A percentile compares a stretch with the other conserved stretches of the same genome.
Evolutionary conservation across 2,797 vertebrate species (phyloP).

Genomic region (Pangasius larnaudii): DNA sequence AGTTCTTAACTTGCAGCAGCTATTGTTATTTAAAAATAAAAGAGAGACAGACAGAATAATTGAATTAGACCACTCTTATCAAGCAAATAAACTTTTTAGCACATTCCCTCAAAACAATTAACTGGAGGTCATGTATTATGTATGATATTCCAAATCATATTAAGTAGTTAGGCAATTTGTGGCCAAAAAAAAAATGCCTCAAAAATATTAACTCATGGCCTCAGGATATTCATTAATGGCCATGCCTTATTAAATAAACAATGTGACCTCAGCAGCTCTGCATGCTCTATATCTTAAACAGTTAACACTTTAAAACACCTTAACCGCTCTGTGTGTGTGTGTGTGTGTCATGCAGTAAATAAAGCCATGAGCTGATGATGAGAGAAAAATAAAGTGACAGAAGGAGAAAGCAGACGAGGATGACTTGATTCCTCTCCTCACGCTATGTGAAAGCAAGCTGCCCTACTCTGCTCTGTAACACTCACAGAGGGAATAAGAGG

Average conservation of each 20-base stretch:
- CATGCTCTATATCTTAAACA: background rate
- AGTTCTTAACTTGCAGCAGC: background rate
- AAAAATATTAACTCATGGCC: background rate
- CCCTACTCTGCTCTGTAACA: constrained; percentile 22
- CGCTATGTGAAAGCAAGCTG: constrained; percentile 41
- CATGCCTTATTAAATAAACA: background rate
- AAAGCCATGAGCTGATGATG: background rate
- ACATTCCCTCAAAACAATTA: background rate
- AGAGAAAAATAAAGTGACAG: constrained; percentile 45
- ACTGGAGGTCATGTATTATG: background rate
- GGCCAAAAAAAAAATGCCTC: background rate
- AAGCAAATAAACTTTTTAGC: background rate
- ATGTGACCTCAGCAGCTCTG: background rate
- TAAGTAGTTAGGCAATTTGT: background rate
- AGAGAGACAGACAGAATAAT: background rate
- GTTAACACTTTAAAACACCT: background rate
- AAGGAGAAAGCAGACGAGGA: constrained; percentile 35
- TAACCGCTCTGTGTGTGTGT: background rate
- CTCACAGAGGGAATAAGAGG: constrained; percentile 13
- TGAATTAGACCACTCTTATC: background rate
- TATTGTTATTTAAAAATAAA: background rate
- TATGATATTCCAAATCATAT: background rate
- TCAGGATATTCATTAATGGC: background rate
- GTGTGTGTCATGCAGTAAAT: background rate
- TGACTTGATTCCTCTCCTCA: constrained; percentile 37